Conservation (phyloP, 2,113 vertebrate genomes). For the Dicrurus megarhynchus region DNA sequence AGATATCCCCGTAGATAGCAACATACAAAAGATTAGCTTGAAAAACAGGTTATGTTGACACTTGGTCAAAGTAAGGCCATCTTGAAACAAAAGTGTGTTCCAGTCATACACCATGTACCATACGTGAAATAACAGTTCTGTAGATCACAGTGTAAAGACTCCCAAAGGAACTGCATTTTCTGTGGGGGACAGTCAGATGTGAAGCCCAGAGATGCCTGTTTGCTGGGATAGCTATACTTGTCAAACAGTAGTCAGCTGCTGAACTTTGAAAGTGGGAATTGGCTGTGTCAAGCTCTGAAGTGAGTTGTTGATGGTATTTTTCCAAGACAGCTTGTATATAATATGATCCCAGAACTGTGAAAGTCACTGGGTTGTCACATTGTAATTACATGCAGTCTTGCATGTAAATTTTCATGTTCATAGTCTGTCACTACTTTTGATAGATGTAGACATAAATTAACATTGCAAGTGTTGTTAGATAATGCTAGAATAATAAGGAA, state of each 20-base stretch:
- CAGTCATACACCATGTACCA: fast-evolving
- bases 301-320: not conserved
- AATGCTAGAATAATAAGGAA: not conserved
- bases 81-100: not conserved
- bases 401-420: not conserved
- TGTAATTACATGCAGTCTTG: not conserved
- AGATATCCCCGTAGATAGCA: not conserved
- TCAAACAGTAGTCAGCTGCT: not conserved
- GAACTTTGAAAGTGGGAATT: not conserved
- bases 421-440: not conserved
- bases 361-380: not conserved
- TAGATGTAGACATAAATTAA: not conserved
- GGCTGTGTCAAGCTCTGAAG: not conserved
- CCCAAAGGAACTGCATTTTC: not conserved
- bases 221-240: not conserved
- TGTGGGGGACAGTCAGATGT: not conserved
- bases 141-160: too few relatives aligned
- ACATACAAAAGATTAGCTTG: not conserved
- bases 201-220: not conserved
- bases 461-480: not conserved
- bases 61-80: not conserved
- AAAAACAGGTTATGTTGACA: not conserved
- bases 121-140: not conserved
- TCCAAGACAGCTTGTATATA: not conserved
- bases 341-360: not conserved